Conservation (phyloP, 2,113 vertebrate species). For the Sitta europaea region DNA sequence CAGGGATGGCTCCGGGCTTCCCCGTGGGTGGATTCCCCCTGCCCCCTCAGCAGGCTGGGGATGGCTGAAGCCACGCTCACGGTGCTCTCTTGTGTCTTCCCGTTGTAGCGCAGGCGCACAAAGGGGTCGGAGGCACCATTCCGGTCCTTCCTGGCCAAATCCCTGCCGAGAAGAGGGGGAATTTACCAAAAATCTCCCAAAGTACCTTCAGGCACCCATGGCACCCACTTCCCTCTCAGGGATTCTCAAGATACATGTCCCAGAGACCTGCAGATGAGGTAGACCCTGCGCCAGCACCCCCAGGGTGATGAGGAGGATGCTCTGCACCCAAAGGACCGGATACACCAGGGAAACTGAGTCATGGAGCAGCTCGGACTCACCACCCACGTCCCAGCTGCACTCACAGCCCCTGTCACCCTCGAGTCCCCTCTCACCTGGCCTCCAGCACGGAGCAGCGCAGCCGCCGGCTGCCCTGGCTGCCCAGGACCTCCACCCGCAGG, state of each 20-base stretch:
- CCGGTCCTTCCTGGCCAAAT: slow-evolving; percentile 83
- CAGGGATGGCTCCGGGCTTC: not conserved
- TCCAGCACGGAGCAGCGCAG: slow-evolving; percentile 80
- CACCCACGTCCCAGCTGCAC: rapidly evolving
- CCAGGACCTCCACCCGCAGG: slow-evolving; percentile 73
- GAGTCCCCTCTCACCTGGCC: slow-evolving; percentile 74
- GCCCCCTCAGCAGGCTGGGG: not conserved
- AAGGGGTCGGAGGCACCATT: slow-evolving; percentile 86
- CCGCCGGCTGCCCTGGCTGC: not conserved
- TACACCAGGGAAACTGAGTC: not conserved
- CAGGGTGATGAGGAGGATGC: not conserved
- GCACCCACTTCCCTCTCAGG: not conserved
- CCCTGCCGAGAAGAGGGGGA: slow-evolving; percentile 41
- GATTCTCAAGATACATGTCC: rapidly evolving
- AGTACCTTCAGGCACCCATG: not conserved
- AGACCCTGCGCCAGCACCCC: not conserved
- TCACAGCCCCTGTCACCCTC: not conserved
- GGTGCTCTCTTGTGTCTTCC: slow-evolving; percentile 78
- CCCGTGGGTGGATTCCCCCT: not conserved
- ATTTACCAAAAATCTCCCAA: not conserved
- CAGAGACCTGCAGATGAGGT: not conserved
- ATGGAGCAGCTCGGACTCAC: not conserved
- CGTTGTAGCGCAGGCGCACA: slow-evolving; percentile 80
- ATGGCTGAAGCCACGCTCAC: slow-evolving; percentile 45
- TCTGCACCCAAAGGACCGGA: rapidly evolving